A percentile compares a stretch with the other conserved stretches of the same genome.
Evolutionary conservation across 1,140 invertebrate genomes (phyloP).

Genomic region (Calycopis cecrops): DNA sequence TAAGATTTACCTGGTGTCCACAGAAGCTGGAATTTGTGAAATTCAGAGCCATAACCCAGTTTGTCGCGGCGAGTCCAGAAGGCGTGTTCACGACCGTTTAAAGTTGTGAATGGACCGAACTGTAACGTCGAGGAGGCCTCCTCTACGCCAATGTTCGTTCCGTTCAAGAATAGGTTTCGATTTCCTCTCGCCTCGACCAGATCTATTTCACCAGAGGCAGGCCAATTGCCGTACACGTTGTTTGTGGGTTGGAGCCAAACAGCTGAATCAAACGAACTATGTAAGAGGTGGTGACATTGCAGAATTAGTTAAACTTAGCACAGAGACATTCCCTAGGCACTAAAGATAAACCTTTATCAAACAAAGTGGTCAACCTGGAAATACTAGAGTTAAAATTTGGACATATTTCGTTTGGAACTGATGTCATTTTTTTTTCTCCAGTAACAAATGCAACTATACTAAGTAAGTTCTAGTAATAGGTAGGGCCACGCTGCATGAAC

Average conservation of each 20-base stretch:
- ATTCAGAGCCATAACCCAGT: constrained; percentile 58
- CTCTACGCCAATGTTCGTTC: constrained; percentile 75
- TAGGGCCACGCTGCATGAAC: no score
- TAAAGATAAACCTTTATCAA: no score
- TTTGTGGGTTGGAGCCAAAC: constrained; percentile 77
- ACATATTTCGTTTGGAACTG: no score
- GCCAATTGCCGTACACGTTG: constrained; percentile 72
- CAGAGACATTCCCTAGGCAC: no score
- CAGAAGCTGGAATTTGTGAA: constrained; percentile 69
- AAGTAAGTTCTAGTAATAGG: no score
- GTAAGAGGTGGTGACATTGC: no score
- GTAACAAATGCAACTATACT: no score
- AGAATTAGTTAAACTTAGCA: no score
- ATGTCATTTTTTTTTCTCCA: no score
- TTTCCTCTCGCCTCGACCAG: constrained; percentile 76
- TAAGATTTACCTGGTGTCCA: constrained; percentile 66
- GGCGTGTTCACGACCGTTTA: constrained; percentile 71
- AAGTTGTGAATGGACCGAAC: constrained; percentile 75
- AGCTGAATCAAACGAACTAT: constrained; percentile 37
- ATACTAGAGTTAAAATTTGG: no score
- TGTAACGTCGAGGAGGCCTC: constrained; percentile 77
- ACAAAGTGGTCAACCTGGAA: no score
- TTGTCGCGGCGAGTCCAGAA: constrained; percentile 57
- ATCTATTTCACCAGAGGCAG: constrained; percentile 53
- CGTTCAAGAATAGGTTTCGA: constrained; percentile 54